Percentiles rank a stretch among this genome's conserved stretches.
phyloP scores from a whole-genome alignment of 2,888 invertebrate genomes.

The Drosophila yooni region DNA sequence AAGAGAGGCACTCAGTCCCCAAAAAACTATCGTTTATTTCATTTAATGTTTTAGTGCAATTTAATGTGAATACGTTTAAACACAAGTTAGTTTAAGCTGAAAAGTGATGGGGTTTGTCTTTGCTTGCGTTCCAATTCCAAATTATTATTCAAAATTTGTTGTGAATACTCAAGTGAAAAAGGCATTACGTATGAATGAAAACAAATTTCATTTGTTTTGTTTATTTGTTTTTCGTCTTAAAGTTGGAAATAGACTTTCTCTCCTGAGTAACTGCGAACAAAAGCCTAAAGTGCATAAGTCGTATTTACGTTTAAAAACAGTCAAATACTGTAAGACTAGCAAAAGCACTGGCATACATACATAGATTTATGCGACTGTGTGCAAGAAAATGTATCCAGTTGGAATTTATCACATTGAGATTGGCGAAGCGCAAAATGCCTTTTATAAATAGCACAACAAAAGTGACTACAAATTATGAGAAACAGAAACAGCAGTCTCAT shows the following conservation, averaged over 20 bases:
- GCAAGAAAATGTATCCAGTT: conserved; percentile 24
- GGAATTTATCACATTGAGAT: conserved; percentile 19
- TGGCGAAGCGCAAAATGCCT: conserved; percentile 49
- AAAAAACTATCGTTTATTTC: conserved; percentile 3
- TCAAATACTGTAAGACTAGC: conserved; percentile 6
- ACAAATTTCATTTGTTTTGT: neutral
- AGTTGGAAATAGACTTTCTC: neutral
- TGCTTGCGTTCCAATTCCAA: neutral
- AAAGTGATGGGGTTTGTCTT: neutral
- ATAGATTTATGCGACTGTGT: neutral
- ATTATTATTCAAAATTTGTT: neutral
- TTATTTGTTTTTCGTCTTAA: neutral
- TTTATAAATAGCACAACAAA: conserved; percentile 58
- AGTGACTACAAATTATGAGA: conserved; percentile 54
- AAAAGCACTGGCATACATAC: neutral
- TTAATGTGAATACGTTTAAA: conserved; percentile 7
- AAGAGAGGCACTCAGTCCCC: neutral
- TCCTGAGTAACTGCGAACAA: neutral
- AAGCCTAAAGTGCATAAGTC: conserved; percentile 23
- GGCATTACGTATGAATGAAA: neutral
- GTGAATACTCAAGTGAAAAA: neutral
- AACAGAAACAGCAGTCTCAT: conserved; percentile 5
- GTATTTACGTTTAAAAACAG: conserved; percentile 8
- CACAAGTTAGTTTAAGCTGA: neutral
- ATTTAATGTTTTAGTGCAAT: conserved; percentile 5